A percentile compares a stretch with the other conserved stretches of the same genome.
Conservation (phyloP, 2,797 vertebrate genomes). For the Mus spretus region DNA sequence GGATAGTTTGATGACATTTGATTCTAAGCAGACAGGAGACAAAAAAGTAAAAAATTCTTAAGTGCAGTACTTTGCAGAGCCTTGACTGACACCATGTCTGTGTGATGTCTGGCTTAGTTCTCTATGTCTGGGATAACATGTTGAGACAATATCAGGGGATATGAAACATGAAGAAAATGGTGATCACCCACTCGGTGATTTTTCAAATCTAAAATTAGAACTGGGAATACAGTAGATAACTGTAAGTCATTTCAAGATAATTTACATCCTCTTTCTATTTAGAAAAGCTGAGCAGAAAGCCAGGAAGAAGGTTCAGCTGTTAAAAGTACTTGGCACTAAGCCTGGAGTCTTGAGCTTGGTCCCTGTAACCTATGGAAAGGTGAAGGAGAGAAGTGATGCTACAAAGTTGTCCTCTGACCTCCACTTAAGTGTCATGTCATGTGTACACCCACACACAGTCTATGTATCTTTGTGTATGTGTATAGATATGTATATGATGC, state of each 20-base stretch:
- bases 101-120: neutral
- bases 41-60: neutral
- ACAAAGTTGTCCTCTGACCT: neutral
- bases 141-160: neutral
- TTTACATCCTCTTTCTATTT: neutral
- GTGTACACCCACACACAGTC: neutral
- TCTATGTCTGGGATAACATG: neutral
- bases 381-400: neutral
- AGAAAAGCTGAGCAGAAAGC: neutral
- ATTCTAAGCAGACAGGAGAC: neutral
- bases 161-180: neutral
- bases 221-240: neutral
- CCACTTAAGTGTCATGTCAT: neutral
- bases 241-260: neutral
- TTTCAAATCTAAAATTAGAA: slow-evolving; percentile 5
- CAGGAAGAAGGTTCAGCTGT: neutral
- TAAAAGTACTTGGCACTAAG: neutral
- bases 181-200: neutral
- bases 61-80: neutral
- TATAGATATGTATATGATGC: neutral
- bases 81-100: neutral
- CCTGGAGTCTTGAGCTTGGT: neutral
- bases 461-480: too few species aligned
- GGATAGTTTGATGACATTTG: neutral
- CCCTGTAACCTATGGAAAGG: neutral